Evolutionary conservation across 2,113 vertebrate species (phyloP), one percentile per base, ranked within the genome.

Genomic region (Struthidea cinerea): DNA sequence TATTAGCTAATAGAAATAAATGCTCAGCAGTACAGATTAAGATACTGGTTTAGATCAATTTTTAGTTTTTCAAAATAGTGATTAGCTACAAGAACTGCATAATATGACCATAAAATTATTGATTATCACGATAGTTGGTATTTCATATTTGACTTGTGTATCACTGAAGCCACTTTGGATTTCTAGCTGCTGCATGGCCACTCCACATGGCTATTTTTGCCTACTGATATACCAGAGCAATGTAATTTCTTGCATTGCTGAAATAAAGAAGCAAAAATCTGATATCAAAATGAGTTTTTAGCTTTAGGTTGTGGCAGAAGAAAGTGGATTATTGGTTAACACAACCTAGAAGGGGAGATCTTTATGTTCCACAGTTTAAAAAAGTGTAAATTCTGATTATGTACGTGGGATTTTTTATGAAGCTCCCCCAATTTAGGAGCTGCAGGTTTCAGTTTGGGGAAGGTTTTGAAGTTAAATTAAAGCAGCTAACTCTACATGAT

Each of bases 91-190:
- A 60, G 27, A 64, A 35, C 8, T 74, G 16, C 12, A 56, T 46
- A 30, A 55, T 11, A 11, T 46, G 28, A 37, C 16, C 6, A 8
- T 28, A 50, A 19, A 18, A 46, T 50, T 82, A 59, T 24, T 67
- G 9, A 68, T 74, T 55, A n/a, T 13, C 16, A 18, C 0, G 0
- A 64, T 52, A 37, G 18, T 12, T 60, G 12, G 6, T 26, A 23
- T 55, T 53, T 53, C 0, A 0, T 68, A 18, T 69, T 78, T 69
- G 16, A 59, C 16, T 42, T 57, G 1, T 10, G 1, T 49, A 16
- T 59, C 44, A 49, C 1, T 42, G 8, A 76, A 68, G 5, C 18
- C 24, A 23, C 23, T 57, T 57, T 7, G 21, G 22, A 59, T 53
- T 77, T 73, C 39, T 53, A 49, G n/a, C 47, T 49, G 23, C 39